Percentiles rank a stretch among this genome's conserved stretches.
Conservation (phyloP, 2,113 vertebrate species). For the Hypomesus transpacificus region DNA sequence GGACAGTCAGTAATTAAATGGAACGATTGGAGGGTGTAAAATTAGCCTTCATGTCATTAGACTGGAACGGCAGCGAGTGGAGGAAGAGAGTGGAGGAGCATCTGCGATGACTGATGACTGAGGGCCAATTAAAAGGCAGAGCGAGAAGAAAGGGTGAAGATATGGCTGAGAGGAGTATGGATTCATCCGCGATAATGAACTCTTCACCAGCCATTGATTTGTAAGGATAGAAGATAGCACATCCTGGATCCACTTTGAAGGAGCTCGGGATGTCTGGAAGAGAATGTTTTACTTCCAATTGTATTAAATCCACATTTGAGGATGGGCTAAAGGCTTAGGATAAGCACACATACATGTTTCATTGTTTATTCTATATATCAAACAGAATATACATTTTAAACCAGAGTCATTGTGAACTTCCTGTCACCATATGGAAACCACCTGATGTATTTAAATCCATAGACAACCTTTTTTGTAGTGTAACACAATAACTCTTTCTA, state of each 20-base stretch:
- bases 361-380: no score
- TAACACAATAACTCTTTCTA: no score
- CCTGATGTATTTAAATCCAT: no score
- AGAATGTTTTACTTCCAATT: constrained; percentile 20
- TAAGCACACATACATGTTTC: no score
- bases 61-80: constrained; percentile 56
- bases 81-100: constrained; percentile 48
- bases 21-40: constrained; percentile 75
- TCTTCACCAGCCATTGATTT: constrained; percentile 62
- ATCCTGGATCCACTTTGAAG: constrained; percentile 46
- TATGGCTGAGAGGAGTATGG: constrained; percentile 46
- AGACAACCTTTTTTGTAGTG: no score
- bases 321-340: no score
- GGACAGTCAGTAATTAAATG: constrained; percentile 75
- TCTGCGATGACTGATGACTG: constrained; percentile 28
- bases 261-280: constrained; percentile 30
- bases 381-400: no score
- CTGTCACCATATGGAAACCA: no score
- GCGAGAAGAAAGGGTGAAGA: constrained; percentile 36
- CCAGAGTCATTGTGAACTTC: no score
- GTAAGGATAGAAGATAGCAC: constrained; percentile 30
- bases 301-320: constrained; percentile 34
- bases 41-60: constrained; percentile 75
- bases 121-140: constrained; percentile 64
- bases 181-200: constrained; percentile 64